Evolutionary conservation across 1,140 invertebrate genomes (phyloP).

Genomic region (Leptinotarsa texana): DNA sequence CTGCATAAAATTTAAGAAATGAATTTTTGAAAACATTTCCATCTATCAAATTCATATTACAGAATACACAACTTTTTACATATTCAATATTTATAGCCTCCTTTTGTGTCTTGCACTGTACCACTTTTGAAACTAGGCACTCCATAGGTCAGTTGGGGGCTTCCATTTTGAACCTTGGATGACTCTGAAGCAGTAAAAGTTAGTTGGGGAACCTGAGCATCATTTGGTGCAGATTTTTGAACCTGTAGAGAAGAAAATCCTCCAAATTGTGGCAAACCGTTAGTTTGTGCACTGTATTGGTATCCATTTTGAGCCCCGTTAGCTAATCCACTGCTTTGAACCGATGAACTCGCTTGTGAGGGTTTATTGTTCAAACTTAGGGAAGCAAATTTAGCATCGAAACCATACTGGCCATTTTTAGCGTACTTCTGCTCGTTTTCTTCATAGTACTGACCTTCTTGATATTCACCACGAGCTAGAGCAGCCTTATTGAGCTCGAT

Average conservation of each 20-base stretch:
- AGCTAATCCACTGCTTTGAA: too few species aligned
- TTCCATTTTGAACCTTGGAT: background rate
- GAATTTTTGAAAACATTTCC: too few species aligned
- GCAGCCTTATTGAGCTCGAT: constrained; percentile 57
- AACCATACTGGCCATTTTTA: background rate
- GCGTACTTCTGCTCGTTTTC: background rate
- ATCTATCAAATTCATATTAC: too few species aligned
- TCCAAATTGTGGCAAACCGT: background rate
- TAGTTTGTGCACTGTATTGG: too few species aligned
- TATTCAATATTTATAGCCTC: constrained; percentile 16
- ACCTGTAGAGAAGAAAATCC: background rate
- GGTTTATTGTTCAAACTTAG: background rate
- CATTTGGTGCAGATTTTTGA: background rate
- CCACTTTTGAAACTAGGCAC: background rate
- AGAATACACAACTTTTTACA: too few species aligned
- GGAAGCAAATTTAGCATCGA: background rate
- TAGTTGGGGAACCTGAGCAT: background rate
- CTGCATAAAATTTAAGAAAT: too few species aligned
- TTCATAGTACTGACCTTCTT: constrained; percentile 34
- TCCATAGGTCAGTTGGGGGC: background rate
- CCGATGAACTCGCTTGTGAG: too few species aligned
- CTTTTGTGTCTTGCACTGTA: constrained; percentile 9
- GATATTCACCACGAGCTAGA: constrained; percentile 43
- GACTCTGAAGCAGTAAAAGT: background rate
- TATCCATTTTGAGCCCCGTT: too few species aligned